phyloP scores from a whole-genome alignment of 2,797 vertebrate genomes.

The Euphonia xanthogaster region DNA sequence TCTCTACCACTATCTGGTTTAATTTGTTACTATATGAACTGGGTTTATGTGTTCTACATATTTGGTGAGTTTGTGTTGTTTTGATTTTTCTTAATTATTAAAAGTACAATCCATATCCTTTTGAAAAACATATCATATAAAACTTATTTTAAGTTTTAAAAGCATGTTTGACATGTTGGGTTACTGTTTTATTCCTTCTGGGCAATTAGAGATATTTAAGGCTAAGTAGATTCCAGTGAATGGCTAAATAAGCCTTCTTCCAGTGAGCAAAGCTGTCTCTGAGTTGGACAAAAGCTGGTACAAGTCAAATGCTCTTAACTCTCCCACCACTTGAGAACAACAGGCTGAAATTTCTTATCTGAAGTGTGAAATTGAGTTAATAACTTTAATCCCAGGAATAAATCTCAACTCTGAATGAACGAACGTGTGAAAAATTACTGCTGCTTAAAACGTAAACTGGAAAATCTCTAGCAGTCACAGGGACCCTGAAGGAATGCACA shows the following conservation, averaged over 20 bases:
- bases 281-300: background rate
- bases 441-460: background rate
- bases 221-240: background rate
- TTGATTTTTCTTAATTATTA: background rate
- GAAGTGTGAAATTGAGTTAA: slow-evolving; percentile 65
- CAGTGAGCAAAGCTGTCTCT: background rate
- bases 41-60: slow-evolving; percentile 95
- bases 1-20: slow-evolving; percentile 90
- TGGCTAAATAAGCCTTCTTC: background rate
- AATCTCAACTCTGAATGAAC: background rate
- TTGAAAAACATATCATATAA: background rate
- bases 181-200: background rate
- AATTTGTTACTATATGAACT: slow-evolving; percentile 94
- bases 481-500: background rate
- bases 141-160: background rate
- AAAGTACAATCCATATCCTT: background rate
- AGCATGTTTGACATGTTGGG: fast-evolving
- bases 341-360: slow-evolving; percentile 28
- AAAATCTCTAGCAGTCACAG: background rate
- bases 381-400: slow-evolving; percentile 47
- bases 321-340: background rate
- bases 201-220: background rate
- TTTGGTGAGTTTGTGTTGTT: slow-evolving; percentile 83
- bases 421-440: background rate
- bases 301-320: slow-evolving; percentile 29